Evolutionary conservation across 2,113 vertebrate species (phyloP).

Genomic region (Pampusana beccarii): DNA sequence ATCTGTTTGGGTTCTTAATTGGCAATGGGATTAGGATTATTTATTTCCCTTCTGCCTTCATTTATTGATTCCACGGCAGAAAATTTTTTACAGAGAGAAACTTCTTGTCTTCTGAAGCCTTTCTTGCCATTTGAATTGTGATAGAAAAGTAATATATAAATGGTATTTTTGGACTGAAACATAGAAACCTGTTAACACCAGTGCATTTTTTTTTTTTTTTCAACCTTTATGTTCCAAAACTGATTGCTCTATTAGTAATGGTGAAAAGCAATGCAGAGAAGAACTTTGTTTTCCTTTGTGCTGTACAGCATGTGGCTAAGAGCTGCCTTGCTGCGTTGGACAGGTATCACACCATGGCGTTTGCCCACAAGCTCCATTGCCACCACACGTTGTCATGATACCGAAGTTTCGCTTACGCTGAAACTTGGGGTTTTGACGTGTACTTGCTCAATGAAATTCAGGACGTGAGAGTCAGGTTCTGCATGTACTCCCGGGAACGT

Average conservation of each 20-base stretch:
- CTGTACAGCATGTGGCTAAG: not conserved
- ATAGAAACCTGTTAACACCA: not conserved
- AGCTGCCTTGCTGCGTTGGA: not conserved
- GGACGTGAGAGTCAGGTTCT: slow-evolving; percentile 46
- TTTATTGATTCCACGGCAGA: not conserved
- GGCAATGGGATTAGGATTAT: not conserved
- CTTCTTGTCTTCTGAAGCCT: not conserved
- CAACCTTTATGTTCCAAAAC: not conserved
- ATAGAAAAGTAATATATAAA: not conserved
- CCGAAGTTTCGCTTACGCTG: not conserved
- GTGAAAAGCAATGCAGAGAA: not conserved
- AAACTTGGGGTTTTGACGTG: not conserved
- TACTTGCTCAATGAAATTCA: slow-evolving; percentile 24
- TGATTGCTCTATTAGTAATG: not conserved
- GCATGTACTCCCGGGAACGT: not conserved
- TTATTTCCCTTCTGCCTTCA: not conserved
- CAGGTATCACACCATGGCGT: fast-evolving
- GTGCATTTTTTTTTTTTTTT: not conserved
- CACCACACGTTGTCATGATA: not conserved
- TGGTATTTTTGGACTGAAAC: not conserved
- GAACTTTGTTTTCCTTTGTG: not conserved
- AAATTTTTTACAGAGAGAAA: not conserved
- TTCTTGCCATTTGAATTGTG: not conserved
- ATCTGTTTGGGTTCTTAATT: not conserved
- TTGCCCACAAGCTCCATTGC: not conserved